phyloP scores from a whole-genome alignment of 2,888 invertebrate genomes.

The Volucella bombylans region DNA sequence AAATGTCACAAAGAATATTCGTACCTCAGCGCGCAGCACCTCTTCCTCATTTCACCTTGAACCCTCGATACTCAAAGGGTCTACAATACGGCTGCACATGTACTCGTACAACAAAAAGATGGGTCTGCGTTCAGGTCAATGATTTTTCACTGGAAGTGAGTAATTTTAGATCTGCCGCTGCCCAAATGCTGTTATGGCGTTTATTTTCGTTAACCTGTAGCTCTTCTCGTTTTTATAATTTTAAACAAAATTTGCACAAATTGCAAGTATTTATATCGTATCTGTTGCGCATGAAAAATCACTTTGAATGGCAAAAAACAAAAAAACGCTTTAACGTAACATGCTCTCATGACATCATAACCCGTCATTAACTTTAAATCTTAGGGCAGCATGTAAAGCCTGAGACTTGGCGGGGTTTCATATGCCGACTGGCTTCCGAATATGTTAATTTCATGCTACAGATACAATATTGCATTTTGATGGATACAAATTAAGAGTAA shows the following conservation, averaged over 20 bases:
- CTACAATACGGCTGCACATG: background rate
- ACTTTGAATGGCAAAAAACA: background rate
- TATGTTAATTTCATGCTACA: conserved; percentile 15
- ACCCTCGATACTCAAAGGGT: conserved; percentile 24
- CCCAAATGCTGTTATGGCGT: conserved; percentile 21
- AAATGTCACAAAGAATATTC: conserved; percentile 34
- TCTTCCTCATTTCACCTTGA: conserved; percentile 18
- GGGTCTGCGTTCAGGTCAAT: conserved; percentile 37
- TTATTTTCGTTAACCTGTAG: conserved; percentile 39
- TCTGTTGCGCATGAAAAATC: conserved; percentile 19
- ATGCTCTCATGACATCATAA: conserved; percentile 1
- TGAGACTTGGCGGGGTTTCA: conserved; percentile 1
- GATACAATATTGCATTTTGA: conserved; percentile 20
- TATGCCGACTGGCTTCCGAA: conserved; percentile 15
- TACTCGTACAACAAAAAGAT: background rate
- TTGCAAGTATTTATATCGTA: background rate
- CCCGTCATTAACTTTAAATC: background rate
- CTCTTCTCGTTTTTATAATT: conserved; percentile 38
- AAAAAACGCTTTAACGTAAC: background rate
- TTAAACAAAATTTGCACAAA: conserved; percentile 14
- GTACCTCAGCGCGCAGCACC: background rate
- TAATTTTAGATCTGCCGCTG: conserved; percentile 49
- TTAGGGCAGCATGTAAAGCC: conserved; percentile 1
- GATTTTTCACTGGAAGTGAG: conserved; percentile 46
- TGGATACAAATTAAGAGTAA: conserved; percentile 14